Evolutionary conservation across 2,113 vertebrate genomes (phyloP).

Genomic region (Terrapene triunguis): DNA sequence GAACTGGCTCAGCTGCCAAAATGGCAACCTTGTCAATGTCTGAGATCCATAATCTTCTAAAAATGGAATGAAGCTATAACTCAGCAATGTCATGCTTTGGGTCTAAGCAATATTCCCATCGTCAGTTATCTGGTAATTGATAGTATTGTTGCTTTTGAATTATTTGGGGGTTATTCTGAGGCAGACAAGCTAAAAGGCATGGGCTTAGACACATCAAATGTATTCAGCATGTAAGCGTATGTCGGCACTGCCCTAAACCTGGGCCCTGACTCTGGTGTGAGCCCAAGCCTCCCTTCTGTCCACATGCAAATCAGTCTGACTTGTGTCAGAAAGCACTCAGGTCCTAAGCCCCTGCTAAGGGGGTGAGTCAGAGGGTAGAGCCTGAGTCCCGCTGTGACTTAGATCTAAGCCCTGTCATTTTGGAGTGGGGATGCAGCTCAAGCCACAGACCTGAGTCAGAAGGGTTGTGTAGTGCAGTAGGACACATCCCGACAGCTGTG

Average conservation of each 20-base stretch:
- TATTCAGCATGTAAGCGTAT: background rate
- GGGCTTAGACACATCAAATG: background rate
- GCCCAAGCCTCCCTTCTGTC: background rate
- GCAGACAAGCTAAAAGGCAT: background rate
- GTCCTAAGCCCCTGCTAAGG: background rate
- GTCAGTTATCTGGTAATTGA: background rate
- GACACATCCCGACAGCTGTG: background rate
- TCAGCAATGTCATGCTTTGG: accelerated
- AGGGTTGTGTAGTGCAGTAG: background rate
- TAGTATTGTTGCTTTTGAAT: accelerated
- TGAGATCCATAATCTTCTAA: background rate
- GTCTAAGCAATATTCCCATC: background rate
- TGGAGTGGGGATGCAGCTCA: background rate
- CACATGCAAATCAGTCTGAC: background rate
- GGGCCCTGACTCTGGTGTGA: background rate
- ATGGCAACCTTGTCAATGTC: background rate
- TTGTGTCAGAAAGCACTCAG: background rate
- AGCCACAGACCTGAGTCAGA: background rate
- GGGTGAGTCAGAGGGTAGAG: background rate
- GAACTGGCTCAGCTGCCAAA: background rate
- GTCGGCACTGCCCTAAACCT: background rate
- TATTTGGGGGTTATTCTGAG: background rate
- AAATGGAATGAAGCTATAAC: background rate
- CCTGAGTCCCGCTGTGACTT: background rate
- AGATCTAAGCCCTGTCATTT: background rate